A percentile compares a stretch with the other conserved stretches of the same genome.
These are phyloP conservation scores for Stigmatopora argus DNA, from an alignment of 2,113 vertebrate genomes.

Conservation along the genomic window DNA sequence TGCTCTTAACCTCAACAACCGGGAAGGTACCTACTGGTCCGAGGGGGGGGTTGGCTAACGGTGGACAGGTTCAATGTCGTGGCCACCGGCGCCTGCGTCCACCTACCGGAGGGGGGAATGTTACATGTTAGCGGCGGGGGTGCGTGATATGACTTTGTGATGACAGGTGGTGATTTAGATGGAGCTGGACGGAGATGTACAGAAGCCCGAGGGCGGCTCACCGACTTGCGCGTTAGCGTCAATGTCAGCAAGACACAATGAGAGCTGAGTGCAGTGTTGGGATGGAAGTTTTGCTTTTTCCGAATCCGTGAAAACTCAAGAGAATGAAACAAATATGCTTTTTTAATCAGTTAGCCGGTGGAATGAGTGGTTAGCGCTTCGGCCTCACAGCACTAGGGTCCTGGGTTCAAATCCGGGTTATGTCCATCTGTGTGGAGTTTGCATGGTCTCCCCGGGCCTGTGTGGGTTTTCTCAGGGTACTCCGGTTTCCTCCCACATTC, in stretches of 20 bases:
- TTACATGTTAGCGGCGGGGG: slow-evolving; percentile 38
- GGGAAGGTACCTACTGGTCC: slow-evolving; percentile 54
- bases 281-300: background rate
- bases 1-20: slow-evolving; percentile 67
- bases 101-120: slow-evolving; percentile 40
- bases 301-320: background rate
- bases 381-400: too few species aligned
- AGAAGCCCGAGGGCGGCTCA: slow-evolving; percentile 62
- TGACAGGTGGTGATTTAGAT: slow-evolving; percentile 76
- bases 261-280: slow-evolving; percentile 16
- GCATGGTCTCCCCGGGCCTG: too few species aligned
- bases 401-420: too few species aligned
- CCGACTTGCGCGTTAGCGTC: slow-evolving; percentile 68
- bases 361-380: too few species aligned
- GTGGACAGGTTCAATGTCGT: slow-evolving; percentile 57
- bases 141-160: slow-evolving; percentile 70
- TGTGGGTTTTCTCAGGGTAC: too few species aligned
- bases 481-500: too few species aligned
- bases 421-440: too few species aligned
- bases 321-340: background rate
- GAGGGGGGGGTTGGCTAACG: slow-evolving; percentile 37
- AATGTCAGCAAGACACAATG: slow-evolving; percentile 62
- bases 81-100: slow-evolving; percentile 60
- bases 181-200: slow-evolving; percentile 64
- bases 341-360: background rate